phyloP scores from a whole-genome alignment of 2,797 vertebrate species.

The Chromobotia macracanthus region DNA sequence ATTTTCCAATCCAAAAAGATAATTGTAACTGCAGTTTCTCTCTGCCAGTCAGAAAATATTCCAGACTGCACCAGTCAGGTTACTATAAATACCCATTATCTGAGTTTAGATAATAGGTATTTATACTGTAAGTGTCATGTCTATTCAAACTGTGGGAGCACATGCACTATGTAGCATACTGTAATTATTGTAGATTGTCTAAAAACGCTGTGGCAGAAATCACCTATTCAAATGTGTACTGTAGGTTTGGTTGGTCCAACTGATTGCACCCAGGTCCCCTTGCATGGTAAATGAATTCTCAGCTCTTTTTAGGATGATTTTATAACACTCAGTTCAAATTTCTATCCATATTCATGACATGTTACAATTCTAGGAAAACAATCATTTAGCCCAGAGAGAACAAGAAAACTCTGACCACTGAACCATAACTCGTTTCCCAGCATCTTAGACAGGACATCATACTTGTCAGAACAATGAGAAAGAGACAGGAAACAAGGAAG shows the following conservation, averaged over 20 bases:
- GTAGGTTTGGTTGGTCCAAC: too few relatives aligned
- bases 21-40: constrained; percentile 1
- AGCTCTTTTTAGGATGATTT: neutral
- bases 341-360: neutral
- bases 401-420: neutral
- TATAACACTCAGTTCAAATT: neutral
- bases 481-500: neutral
- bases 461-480: constrained; percentile 27
- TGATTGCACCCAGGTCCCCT: neutral
- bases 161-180: neutral
- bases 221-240: too few relatives aligned
- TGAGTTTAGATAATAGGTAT: neutral
- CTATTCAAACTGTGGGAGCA: neutral
- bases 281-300: neutral
- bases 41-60: constrained; percentile 6
- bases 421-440: constrained; percentile 24
- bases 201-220: neutral
- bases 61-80: neutral
- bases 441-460: neutral
- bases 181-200: neutral
- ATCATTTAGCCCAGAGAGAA: neutral
- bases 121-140: neutral
- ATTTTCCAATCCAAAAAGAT: constrained; percentile 21
- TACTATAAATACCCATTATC: constrained; percentile 29
- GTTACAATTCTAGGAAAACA: neutral